Evolutionary conservation across 2,888 invertebrate species (phyloP).

Genomic region (Agriopis aurantiaria): DNA sequence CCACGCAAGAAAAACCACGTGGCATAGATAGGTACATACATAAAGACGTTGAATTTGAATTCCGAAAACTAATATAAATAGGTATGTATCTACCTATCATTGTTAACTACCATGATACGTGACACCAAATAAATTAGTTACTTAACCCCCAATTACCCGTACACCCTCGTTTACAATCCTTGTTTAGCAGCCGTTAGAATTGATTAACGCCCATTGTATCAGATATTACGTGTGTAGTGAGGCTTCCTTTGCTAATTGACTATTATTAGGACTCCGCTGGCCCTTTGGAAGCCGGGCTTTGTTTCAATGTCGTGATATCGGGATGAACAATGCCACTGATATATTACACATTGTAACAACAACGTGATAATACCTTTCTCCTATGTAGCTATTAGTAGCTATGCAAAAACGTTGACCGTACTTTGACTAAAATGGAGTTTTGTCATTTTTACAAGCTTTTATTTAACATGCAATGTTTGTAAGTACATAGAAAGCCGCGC

Average conservation of each 20-base stretch:
- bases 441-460: too few relatives aligned
- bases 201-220: constrained; percentile 45
- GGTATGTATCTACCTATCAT: not conserved
- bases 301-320: constrained; percentile 47
- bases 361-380: constrained; percentile 7
- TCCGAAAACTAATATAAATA: not conserved
- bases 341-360: constrained; percentile 28
- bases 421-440: not conserved
- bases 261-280: constrained; percentile 48
- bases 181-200: constrained; percentile 39
- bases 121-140: constrained; percentile 23
- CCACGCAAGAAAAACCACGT: too few relatives aligned
- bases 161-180: constrained; percentile 28
- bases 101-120: constrained; percentile 4
- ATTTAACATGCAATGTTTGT: too few relatives aligned
- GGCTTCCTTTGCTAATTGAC: constrained; percentile 53
- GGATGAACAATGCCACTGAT: constrained; percentile 36
- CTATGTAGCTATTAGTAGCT: not conserved
- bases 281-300: constrained; percentile 42
- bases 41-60: not conserved
- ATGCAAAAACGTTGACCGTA: not conserved
- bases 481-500: constrained; percentile 17
- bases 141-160: constrained; percentile 29
- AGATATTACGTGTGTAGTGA: constrained; percentile 40
- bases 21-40: too few relatives aligned